Conservation (phyloP, 2,113 vertebrate species). For the Poeciliopsis occidentalis region DNA sequence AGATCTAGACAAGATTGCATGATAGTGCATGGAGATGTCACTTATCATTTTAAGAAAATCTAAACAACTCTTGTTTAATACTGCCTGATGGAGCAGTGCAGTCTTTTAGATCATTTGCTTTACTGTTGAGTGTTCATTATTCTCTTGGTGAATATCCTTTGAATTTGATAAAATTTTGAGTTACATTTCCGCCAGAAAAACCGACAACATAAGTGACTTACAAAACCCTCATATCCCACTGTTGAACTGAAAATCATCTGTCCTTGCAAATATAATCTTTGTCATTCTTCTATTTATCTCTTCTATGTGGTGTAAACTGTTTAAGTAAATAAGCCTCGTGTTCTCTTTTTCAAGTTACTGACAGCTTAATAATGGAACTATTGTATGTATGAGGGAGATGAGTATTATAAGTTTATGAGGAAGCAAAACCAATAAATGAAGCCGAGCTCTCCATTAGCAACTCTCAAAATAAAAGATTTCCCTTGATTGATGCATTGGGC, state of each 20-base stretch:
- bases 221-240: background rate
- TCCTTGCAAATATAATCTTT: conserved; percentile 31
- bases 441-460: conserved; percentile 3
- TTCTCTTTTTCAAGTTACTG: conserved; percentile 15
- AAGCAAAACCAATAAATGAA: conserved; percentile 6
- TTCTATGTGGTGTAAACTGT: conserved; percentile 38
- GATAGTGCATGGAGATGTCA: conserved; percentile 24
- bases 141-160: conserved; percentile 18
- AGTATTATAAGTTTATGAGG: background rate
- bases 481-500: conserved; percentile 13
- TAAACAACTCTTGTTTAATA: conserved; percentile 4
- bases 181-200: conserved; percentile 16
- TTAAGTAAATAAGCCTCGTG: conserved; percentile 33
- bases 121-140: conserved; percentile 38
- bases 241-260: conserved; percentile 3
- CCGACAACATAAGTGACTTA: conserved; percentile 34
- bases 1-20: conserved; percentile 43
- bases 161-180: conserved; percentile 44
- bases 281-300: conserved; percentile 41
- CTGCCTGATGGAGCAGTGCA: conserved; percentile 3
- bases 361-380: conserved; percentile 11
- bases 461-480: conserved; percentile 19
- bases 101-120: conserved; percentile 39
- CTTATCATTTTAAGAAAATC: conserved; percentile 46
- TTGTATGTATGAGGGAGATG: background rate